phyloP scores from a whole-genome alignment of 2,797 vertebrate genomes.

The Arctocebus calabarensis region DNA sequence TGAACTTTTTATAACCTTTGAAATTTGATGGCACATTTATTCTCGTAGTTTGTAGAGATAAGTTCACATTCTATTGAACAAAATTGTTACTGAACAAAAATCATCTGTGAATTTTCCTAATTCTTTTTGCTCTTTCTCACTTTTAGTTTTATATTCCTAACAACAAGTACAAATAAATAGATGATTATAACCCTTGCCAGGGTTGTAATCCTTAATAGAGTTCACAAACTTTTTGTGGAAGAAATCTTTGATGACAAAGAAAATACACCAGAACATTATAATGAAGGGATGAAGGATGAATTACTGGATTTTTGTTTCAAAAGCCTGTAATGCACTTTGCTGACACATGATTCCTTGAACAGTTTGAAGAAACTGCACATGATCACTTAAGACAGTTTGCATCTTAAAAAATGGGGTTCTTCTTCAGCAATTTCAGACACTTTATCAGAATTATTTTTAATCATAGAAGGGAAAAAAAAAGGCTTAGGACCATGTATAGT shows the following conservation, averaged over 20 bases:
- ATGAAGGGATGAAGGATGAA: constrained; percentile 88
- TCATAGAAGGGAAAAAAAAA: background rate
- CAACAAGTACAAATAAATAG: constrained; percentile 90
- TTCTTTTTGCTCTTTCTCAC: background rate
- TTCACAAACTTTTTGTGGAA: constrained; percentile 91
- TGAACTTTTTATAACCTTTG: background rate
- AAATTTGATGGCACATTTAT: background rate
- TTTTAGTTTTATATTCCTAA: constrained; percentile 88
- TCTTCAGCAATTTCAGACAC: background rate
- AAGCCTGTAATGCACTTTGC: constrained; percentile 92
- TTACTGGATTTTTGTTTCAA: constrained; percentile 94
- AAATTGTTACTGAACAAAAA: background rate
- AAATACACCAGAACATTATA: constrained; percentile 72
- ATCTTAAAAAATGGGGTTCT: constrained; percentile 82
- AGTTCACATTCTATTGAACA: background rate
- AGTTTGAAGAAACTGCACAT: constrained; percentile 87
- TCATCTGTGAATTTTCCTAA: background rate
- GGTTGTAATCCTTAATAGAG: constrained; percentile 89
- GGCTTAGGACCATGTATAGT: too few relatives aligned
- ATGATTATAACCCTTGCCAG: constrained; percentile 88
- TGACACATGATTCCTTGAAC: constrained; percentile 90
- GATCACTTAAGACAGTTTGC: constrained; percentile 92
- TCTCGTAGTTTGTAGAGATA: background rate
- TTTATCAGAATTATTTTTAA: background rate
- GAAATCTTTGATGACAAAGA: constrained; percentile 87